Evolutionary conservation across 1,140 invertebrate species (phyloP), one percentile per base, ranked within the genome.

Genomic region (Myzus persicae): DNA sequence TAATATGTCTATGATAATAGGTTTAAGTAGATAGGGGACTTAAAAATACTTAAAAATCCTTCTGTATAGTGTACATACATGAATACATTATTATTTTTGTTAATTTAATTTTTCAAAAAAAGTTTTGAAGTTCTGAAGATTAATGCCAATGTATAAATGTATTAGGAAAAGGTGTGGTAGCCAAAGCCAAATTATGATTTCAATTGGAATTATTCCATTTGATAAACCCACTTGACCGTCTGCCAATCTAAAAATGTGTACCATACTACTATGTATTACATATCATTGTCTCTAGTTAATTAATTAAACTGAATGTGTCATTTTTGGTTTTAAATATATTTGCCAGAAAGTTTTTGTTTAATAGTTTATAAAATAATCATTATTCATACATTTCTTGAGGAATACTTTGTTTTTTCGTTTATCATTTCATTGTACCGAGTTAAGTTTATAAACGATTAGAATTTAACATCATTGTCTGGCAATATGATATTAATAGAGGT

Each of bases 201-300:
- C 31, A 87, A 87, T 46, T 87, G 44, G 42, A 87, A 87, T 87
- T 36, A 26, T 87, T 48, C 31, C 18, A 46, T 46, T 46, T 87
- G 4, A 87, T 87, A 36, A 36, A 48, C 20, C n/a, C 26, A 48
- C 44, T 87, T 87, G 85, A 48, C 44, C 20, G 44, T 31, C 44
- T 87, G 85, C 85, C 85, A 87, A 87, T 36, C 85, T 87, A 36
- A 46, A 87, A 87, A 87, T n/a, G 85, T n/a, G 85, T 87, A 42
- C 2, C 36, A 76, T 76, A 18, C n/a, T 31, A 67, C 59, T n/a
- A 85, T 85, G 44, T 85, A 85, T 85, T 85, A 85, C 14, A 44
- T 26, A 44, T 24, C 4, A 42, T 85, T 85, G 40, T 85, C 42
- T 44, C 11, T 46, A 46, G 26, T 87, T 87, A 46, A n/a, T 87